Percentiles rank a stretch among this genome's conserved stretches.
Conservation (phyloP, 2,113 vertebrate species). For the Origma solitaria region DNA sequence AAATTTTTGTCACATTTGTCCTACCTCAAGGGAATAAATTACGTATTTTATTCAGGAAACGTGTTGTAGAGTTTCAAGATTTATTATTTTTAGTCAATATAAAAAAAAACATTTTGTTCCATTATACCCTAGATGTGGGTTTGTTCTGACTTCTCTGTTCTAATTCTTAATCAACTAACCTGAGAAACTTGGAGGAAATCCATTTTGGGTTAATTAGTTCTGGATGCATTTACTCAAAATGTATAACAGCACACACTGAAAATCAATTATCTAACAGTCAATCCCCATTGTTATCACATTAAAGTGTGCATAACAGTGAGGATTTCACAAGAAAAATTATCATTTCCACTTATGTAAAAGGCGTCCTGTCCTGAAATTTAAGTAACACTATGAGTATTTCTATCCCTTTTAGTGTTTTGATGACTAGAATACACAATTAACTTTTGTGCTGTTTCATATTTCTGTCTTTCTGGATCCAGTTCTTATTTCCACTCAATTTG, state of each 20-base stretch:
- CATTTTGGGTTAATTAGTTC: conserved; percentile 7
- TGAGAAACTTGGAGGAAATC: neutral
- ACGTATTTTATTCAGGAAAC: neutral
- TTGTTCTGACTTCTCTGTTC: neutral
- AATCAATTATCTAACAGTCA: conserved; percentile 1
- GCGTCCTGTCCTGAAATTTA: neutral
- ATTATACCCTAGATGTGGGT: neutral
- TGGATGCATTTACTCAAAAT: neutral
- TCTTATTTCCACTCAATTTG: neutral
- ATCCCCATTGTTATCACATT: neutral
- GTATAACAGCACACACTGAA: neutral
- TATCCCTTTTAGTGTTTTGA: neutral
- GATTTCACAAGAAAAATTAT: neutral
- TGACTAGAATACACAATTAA: neutral
- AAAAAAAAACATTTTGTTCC: neutral
- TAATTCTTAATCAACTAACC: conserved; percentile 1
- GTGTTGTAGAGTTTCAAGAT: neutral
- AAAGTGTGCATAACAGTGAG: neutral
- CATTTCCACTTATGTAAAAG: neutral
- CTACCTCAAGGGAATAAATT: neutral
- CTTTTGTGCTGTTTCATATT: neutral
- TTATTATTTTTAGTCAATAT: neutral
- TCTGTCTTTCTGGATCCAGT: neutral
- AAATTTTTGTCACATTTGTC: neutral
- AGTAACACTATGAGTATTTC: neutral